phyloP scores from a whole-genome alignment of 2,888 invertebrate species.

The Drosophila subquinaria region DNA sequence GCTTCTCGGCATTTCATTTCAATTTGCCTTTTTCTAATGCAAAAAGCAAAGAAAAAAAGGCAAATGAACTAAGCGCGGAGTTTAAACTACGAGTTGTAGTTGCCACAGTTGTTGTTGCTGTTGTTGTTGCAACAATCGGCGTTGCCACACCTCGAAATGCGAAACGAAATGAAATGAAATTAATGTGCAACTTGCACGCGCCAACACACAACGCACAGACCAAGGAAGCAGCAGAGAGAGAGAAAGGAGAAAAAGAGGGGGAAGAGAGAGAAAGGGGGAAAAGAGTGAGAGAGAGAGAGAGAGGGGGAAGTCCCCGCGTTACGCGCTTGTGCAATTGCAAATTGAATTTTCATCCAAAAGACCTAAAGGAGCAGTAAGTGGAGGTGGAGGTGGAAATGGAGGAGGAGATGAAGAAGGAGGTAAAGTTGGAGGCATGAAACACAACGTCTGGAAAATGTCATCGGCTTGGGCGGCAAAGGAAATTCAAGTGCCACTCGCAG shows the following conservation, averaged over 20 bases:
- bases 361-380: conserved; percentile 20
- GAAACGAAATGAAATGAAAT: conserved; percentile 76
- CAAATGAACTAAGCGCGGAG: conserved; percentile 82
- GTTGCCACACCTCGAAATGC: conserved; percentile 80
- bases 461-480: conserved; percentile 51
- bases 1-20: conserved; percentile 78
- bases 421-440: not conserved
- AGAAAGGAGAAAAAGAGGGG: not conserved
- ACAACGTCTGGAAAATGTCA: conserved; percentile 78
- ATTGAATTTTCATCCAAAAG: conserved; percentile 71
- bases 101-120: conserved; percentile 44
- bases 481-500: conserved; percentile 59
- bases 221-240: conserved; percentile 13
- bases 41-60: conserved; percentile 60
- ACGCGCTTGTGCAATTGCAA: conserved; percentile 81
- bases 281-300: not conserved
- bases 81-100: conserved; percentile 67
- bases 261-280: too few relatives aligned
- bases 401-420: not conserved
- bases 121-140: conserved; percentile 66
- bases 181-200: conserved; percentile 82
- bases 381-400: conserved; percentile 2
- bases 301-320: conserved; percentile 55
- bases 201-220: conserved; percentile 57
- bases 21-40: conserved; percentile 81